A percentile compares a stretch with the other conserved stretches of the same genome.
Evolutionary conservation across 1,140 invertebrate genomes (phyloP).

Genomic region (Camponotus floridanus): DNA sequence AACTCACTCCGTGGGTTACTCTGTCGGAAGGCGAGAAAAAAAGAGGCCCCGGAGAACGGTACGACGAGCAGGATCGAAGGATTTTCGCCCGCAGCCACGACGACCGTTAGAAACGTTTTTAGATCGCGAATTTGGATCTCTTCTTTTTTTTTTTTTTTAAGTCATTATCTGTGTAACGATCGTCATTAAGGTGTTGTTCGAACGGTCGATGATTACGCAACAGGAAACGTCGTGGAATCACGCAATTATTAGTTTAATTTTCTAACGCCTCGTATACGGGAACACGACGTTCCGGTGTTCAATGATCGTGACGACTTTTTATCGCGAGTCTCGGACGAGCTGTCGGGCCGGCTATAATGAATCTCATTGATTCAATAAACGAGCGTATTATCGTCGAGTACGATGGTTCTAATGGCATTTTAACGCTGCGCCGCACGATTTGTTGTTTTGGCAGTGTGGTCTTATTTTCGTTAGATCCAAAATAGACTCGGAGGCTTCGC

Average conservation of each 20-base stretch:
- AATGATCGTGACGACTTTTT: conserved; percentile 26
- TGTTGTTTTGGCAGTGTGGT: conserved; percentile 29
- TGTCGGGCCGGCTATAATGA: conserved; percentile 11
- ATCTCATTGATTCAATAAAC: conserved; percentile 60
- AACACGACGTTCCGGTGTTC: background rate
- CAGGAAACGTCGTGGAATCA: conserved; percentile 25
- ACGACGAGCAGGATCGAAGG: conserved; percentile 4
- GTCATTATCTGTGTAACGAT: conserved; percentile 62
- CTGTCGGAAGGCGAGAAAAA: conserved; percentile 7
- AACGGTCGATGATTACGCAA: conserved; percentile 39
- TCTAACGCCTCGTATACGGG: conserved; percentile 16
- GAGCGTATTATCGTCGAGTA: conserved; percentile 34
- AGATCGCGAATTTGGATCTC: conserved; percentile 61
- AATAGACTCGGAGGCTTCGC: conserved; percentile 21
- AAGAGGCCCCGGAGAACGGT: conserved; percentile 29
- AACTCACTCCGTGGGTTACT: conserved; percentile 39
- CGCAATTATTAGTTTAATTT: conserved; percentile 58
- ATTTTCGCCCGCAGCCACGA: conserved; percentile 61
- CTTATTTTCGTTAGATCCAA: conserved; percentile 50
- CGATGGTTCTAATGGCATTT: conserved; percentile 47
- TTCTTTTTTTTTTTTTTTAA: conserved; percentile 28
- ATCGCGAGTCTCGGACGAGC: background rate
- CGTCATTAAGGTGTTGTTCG: conserved; percentile 58
- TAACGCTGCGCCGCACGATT: conserved; percentile 2
- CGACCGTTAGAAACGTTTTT: conserved; percentile 66